Percentiles rank a stretch among this genome's conserved stretches.
phyloP scores from a whole-genome alignment of 1,140 invertebrate species.

The Pogonomyrmex barbatus region DNA sequence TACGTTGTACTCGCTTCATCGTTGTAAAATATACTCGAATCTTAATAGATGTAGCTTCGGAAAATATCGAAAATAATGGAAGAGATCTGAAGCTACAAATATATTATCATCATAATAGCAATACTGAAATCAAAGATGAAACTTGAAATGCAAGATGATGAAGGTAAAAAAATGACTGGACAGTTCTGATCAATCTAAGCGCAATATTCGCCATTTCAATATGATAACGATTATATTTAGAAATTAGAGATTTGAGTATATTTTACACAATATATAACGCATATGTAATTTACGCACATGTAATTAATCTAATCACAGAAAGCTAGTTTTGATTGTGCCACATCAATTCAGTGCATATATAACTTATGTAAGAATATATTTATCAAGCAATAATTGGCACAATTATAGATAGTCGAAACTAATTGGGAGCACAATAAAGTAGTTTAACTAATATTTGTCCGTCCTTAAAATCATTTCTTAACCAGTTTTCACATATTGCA shows the following conservation, averaged over 20 bases:
- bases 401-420: slow-evolving; percentile 46
- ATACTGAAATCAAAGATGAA: not conserved
- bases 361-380: slow-evolving; percentile 17
- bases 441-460: slow-evolving; percentile 6
- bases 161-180: not conserved
- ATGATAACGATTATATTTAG: not conserved
- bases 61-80: not conserved
- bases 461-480: not conserved
- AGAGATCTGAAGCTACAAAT: not conserved
- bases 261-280: slow-evolving; percentile 34
- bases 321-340: slow-evolving; percentile 67
- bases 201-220: not conserved
- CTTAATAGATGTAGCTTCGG: not conserved
- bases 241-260: slow-evolving; percentile 8
- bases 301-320: slow-evolving; percentile 55
- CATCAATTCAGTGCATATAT: slow-evolving; percentile 38
- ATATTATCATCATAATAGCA: not conserved
- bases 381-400: slow-evolving; percentile 64
- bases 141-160: not conserved
- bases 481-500: not conserved
- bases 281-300: slow-evolving; percentile 26
- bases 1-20: slow-evolving; percentile 41
- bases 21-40: slow-evolving; percentile 9
- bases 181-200: not conserved
- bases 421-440: slow-evolving; percentile 28